Percentiles rank a stretch among this genome's conserved stretches.
Evolutionary conservation across 2,888 invertebrate genomes (phyloP).

Genomic region (Ornithoptera alexandrae): DNA sequence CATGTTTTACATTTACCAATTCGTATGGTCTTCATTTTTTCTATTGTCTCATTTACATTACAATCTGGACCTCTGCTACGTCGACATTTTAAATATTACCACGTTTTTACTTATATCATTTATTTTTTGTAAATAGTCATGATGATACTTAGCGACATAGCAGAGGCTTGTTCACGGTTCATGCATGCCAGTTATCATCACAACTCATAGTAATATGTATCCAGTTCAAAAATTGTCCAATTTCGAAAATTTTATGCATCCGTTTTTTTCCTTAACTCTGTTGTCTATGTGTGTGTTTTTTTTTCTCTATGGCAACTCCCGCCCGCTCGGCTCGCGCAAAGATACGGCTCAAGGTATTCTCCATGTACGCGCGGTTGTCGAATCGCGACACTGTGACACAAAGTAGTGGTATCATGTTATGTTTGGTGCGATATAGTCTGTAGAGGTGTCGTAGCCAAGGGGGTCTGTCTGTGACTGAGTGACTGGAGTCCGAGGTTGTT

Average conservation of each 20-base stretch:
- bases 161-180: slow-evolving; percentile 36
- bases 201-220: slow-evolving; percentile 50
- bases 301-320: slow-evolving; percentile 86
- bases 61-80: slow-evolving; percentile 25
- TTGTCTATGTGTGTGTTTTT: slow-evolving; percentile 84
- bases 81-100: not conserved
- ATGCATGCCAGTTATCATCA: slow-evolving; percentile 57
- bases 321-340: slow-evolving; percentile 82
- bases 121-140: not conserved
- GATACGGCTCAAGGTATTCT: slow-evolving; percentile 78
- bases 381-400: slow-evolving; percentile 46
- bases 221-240: slow-evolving; percentile 33
- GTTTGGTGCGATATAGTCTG: slow-evolving; percentile 66
- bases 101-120: not conserved
- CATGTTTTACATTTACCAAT: slow-evolving; percentile 30
- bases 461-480: slow-evolving; percentile 72
- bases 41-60: slow-evolving; percentile 30
- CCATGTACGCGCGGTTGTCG: slow-evolving; percentile 36
- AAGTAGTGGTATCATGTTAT: slow-evolving; percentile 63
- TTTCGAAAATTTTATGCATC: slow-evolving; percentile 77
- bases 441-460: slow-evolving; percentile 79
- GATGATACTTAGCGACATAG: slow-evolving; percentile 27
- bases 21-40: slow-evolving; percentile 34
- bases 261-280: slow-evolving; percentile 80
- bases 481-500: slow-evolving; percentile 56